These are phyloP conservation scores for Myocastor coypus DNA, from an alignment of 2,113 vertebrate genomes.

Conservation along the genomic window DNA sequence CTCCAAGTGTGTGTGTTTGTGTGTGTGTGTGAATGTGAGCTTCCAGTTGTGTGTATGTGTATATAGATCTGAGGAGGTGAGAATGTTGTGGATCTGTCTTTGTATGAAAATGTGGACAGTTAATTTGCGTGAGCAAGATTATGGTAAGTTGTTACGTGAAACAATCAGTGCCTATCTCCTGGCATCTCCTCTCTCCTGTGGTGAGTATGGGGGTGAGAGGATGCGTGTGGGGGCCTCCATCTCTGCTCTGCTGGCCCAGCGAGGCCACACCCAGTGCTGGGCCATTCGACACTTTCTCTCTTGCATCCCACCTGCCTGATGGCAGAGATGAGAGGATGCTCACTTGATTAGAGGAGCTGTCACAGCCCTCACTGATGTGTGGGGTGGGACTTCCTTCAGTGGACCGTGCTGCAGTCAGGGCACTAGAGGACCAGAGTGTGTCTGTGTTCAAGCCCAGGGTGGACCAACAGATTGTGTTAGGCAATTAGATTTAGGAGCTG, in stretches of 20 bases:
- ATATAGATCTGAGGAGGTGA: not conserved
- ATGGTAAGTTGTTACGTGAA: not conserved
- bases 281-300: not conserved
- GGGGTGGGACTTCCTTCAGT: not conserved
- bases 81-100: not conserved
- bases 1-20: not conserved
- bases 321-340: not conserved
- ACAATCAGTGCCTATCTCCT: not conserved
- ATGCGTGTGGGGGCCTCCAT: not conserved
- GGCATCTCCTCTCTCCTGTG: not conserved
- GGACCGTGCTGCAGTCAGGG: not conserved
- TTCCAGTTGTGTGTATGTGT: not conserved
- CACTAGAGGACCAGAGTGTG: not conserved
- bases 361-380: not conserved
- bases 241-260: not conserved
- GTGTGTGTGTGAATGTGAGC: not conserved
- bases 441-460: not conserved
- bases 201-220: not conserved
- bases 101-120: not conserved
- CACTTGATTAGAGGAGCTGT: not conserved
- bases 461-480: not conserved
- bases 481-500: not conserved
- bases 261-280: not conserved
- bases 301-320: not conserved
- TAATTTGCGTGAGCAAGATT: not conserved